Percentiles rank a stretch among this genome's conserved stretches.
These are phyloP conservation scores for Nyctalus aviator DNA, from an alignment of 2,797 vertebrate species.

Conservation along the genomic window DNA sequence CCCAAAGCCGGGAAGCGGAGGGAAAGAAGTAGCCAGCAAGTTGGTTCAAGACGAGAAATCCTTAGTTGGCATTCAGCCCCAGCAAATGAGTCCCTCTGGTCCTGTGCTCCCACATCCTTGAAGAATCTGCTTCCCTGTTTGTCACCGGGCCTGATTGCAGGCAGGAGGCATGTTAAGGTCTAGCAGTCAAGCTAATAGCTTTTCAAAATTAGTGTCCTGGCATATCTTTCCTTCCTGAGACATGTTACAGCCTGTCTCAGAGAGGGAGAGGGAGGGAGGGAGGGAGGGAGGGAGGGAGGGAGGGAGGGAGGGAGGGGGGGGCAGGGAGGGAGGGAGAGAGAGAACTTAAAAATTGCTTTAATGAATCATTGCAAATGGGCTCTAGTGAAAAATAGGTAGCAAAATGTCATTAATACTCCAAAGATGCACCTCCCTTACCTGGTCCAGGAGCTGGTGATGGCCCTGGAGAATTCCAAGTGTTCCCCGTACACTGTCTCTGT, in stretches of 20 bases:
- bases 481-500: not conserved
- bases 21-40: not conserved
- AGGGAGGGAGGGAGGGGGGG: no score
- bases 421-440: not conserved
- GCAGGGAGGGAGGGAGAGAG: no score
- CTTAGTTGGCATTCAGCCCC: not conserved
- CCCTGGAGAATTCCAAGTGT: not conserved
- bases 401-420: not conserved
- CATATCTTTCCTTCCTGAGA: not conserved
- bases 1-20: not conserved
- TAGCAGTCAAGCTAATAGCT: conserved; percentile 16
- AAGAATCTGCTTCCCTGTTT: not conserved
- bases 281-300: no score
- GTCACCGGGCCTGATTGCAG: not conserved
- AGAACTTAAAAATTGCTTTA: conserved; percentile 7
- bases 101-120: not conserved
- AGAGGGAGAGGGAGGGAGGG: no score
- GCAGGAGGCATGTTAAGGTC: conserved; percentile 6
- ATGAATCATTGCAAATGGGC: not conserved
- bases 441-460: not conserved
- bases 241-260: not conserved
- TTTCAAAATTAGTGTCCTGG: not conserved
- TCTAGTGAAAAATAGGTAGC: conserved; percentile 3
- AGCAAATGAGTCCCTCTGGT: not conserved
- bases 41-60: not conserved